Evolutionary conservation across 2,113 vertebrate genomes (phyloP).

Genomic region (Entelurus aequoreus): DNA sequence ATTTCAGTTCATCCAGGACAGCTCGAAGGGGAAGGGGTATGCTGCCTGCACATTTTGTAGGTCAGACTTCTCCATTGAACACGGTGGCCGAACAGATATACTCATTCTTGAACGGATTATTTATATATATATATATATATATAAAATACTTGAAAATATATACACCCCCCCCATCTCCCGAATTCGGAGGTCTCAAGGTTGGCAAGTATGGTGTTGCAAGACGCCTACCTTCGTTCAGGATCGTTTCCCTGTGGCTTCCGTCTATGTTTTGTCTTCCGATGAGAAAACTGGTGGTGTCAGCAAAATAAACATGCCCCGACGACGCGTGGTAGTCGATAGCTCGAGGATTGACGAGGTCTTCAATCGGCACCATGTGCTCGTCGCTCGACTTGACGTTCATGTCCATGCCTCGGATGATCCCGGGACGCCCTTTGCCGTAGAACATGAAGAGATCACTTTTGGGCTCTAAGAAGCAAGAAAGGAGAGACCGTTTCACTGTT

Average conservation of each 20-base stretch:
- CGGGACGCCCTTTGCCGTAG: conserved; percentile 96
- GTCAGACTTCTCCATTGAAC: too few relatives aligned
- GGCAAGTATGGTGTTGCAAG: neutral
- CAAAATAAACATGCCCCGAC: conserved; percentile 91
- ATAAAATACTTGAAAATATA: too few relatives aligned
- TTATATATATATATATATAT: too few relatives aligned
- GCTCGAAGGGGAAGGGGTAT: too few relatives aligned
- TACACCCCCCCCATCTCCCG: too few relatives aligned
- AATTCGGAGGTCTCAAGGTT: too few relatives aligned
- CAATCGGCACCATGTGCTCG: conserved; percentile 92
- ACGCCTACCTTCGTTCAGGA: conserved; percentile 88
- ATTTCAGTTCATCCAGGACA: too few relatives aligned
- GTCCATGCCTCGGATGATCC: conserved; percentile 91
- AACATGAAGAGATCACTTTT: conserved; percentile 96
- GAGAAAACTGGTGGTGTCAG: conserved; percentile 96
- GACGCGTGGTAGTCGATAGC: conserved; percentile 94
- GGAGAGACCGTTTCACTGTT: conserved; percentile 40
- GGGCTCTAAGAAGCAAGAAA: conserved; percentile 83
- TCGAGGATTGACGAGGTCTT: conserved; percentile 93
- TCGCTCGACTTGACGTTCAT: conserved; percentile 89
- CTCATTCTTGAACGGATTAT: too few relatives aligned
- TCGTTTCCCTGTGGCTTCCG: conserved; percentile 86
- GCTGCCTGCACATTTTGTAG: too few relatives aligned
- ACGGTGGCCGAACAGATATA: too few relatives aligned
- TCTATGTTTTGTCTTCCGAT: conserved; percentile 95